These are phyloP conservation scores for Eretmocerus hayati DNA, from an alignment of 2,888 invertebrate species.

Conservation along the genomic window DNA sequence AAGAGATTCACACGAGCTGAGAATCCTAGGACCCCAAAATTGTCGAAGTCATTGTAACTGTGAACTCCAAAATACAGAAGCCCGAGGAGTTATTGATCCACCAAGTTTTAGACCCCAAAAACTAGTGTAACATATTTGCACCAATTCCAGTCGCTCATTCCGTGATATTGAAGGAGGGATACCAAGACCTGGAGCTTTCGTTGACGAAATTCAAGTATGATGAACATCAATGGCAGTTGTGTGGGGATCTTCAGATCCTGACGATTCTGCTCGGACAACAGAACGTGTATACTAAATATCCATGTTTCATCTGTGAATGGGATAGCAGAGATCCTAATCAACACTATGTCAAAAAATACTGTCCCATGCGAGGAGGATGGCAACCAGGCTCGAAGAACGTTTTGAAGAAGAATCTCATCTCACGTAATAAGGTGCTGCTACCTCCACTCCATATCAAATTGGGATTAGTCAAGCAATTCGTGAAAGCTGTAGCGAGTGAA, in stretches of 20 bases:
- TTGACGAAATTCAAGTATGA: background rate
- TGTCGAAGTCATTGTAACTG: too few relatives aligned
- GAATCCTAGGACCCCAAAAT: too few relatives aligned
- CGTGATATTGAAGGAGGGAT: background rate
- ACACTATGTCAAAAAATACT: constrained; percentile 6
- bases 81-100: too few relatives aligned
- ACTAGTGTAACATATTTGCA: too few relatives aligned
- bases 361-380: background rate
- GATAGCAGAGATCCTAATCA: constrained; percentile 3
- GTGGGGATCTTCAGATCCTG: constrained; percentile 34
- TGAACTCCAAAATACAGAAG: too few relatives aligned
- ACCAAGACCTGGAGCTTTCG: background rate
- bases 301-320: constrained; percentile 6
- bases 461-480: constrained; percentile 10
- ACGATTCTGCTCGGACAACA: background rate
- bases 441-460: constrained; percentile 18
- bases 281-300: constrained; percentile 2
- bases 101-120: too few relatives aligned
- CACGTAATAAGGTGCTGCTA: constrained; percentile 2
- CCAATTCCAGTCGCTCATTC: too few relatives aligned
- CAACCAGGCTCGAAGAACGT: constrained; percentile 3
- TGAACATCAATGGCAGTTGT: background rate
- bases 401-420: constrained; percentile 2
- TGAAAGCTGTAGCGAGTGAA: constrained; percentile 7
- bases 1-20: too few relatives aligned